Conservation (phyloP, 2,888 invertebrate species). For the Drosophila melanosoma region DNA sequence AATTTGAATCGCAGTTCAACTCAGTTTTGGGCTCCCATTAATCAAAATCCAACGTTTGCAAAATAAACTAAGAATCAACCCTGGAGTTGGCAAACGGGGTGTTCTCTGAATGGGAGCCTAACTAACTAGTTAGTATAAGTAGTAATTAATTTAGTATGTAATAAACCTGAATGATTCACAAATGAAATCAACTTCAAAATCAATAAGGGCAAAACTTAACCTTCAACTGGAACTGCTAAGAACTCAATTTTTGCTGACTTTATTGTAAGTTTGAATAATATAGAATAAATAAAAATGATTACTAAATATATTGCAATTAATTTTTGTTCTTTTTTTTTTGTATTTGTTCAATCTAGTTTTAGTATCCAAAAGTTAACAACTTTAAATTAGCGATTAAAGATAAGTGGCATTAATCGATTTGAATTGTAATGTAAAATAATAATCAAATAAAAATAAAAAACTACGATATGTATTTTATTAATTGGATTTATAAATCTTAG, state of each 20-base stretch:
- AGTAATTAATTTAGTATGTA: slow-evolving; percentile 10
- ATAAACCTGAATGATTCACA: not conserved
- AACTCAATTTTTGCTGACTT: not conserved
- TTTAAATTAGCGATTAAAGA: too few species aligned
- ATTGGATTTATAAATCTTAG: too few species aligned
- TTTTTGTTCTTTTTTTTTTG: not conserved
- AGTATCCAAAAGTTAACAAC: too few species aligned
- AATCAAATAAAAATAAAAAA: too few species aligned
- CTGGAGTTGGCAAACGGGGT: not conserved
- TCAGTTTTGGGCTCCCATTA: slow-evolving; percentile 25
- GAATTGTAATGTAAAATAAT: too few species aligned
- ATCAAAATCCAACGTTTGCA: slow-evolving; percentile 42
- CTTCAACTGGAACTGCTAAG: not conserved
- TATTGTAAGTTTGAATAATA: not conserved
- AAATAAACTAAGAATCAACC: slow-evolving; percentile 9
- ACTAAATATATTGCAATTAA: too few species aligned
- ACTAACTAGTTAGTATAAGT: not conserved
- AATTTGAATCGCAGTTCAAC: slow-evolving; percentile 32
- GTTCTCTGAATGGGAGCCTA: slow-evolving; percentile 1
- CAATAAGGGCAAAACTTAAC: not conserved
- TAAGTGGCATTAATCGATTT: too few species aligned
- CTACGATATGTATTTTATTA: too few species aligned
- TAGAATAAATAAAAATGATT: not conserved
- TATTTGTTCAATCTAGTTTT: too few species aligned
- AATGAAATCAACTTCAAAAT: not conserved